Base-by-base conservation (phyloP, 2,797 vertebrate species). In the Mareca strepera region DNA sequence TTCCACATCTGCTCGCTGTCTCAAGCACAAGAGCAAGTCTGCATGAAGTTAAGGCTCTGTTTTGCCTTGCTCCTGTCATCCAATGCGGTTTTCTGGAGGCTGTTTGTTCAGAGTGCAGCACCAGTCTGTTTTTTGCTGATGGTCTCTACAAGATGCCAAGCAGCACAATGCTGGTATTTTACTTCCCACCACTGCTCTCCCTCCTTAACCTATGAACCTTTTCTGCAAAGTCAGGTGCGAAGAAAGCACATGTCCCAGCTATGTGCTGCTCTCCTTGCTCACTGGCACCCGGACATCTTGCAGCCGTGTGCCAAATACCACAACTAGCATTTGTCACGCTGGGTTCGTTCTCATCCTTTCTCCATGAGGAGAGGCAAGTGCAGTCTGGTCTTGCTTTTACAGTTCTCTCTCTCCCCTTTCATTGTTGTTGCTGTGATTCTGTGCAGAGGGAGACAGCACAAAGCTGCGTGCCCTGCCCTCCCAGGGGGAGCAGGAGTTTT, bases 1-100 rank as follows among this genome's bases (percentile, higher is more conserved):
- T 82, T 92, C 70, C 3, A 11, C 26, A 11, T 96, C 84, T 67
- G 78, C 96, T 97, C 95, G 92, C 92, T 84, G 62, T 89, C 96
- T 92, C 21, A 76, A 87, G 93, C 94, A 69, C 11, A 52, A 75
- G 85, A 96, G 78, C 22, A 52, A 82, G 80, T 44, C 63, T 60
- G 29, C 48, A 22, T 74, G 43, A 64, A 80, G 68, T 79, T 92
- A 76, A 78, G 83, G 39, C 85, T 80, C 67, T 1, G 2, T 70
- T 92, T 86, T 81, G 44, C 44, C 63, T 93, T 3, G 0, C 22
- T 82, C 4, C 56, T 56, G 8, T 59, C 23, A 31, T 31, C 39
- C 75, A 73, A 26, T 3, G 6, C 10, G 17, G 17, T 74, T 76
- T 28, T 44, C 37, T 60, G 2, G 3, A 84, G 35, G 52, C 64